phyloP scores from a whole-genome alignment of 2,888 invertebrate species.

The Apotomis capreana region DNA sequence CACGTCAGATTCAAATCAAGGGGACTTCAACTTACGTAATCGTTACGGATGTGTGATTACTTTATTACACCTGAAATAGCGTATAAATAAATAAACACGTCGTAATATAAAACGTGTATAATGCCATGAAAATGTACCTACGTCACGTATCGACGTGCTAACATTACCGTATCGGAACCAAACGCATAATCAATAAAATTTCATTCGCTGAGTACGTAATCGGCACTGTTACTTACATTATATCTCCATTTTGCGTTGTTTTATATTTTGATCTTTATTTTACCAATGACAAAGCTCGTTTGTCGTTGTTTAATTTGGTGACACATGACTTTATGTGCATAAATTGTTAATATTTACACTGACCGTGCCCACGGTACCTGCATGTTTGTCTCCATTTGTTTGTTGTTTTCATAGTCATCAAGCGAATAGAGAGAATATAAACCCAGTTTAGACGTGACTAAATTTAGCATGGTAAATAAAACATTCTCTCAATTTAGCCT shows the following conservation, averaged over 20 bases:
- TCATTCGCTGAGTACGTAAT: slow-evolving; percentile 28
- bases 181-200: slow-evolving; percentile 37
- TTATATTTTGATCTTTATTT: not conserved
- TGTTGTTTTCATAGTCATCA: slow-evolving; percentile 22
- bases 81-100: too few species aligned
- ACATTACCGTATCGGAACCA: slow-evolving; percentile 16
- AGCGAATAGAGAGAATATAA: too few species aligned
- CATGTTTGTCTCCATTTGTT: slow-evolving; percentile 22
- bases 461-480: too few species aligned
- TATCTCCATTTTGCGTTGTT: not conserved
- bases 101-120: slow-evolving; percentile 2
- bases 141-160: slow-evolving; percentile 4
- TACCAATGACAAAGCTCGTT: not conserved
- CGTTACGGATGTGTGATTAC: not conserved
- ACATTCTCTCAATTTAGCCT: too few species aligned
- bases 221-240: not conserved
- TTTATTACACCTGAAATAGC: not conserved
- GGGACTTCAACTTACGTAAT: too few species aligned
- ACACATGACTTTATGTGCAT: not conserved
- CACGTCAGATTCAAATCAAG: too few species aligned
- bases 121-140: not conserved
- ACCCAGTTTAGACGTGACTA: too few species aligned
- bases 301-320: not conserved
- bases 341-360: slow-evolving; percentile 7
- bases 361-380: slow-evolving; percentile 2